Conservation (phyloP, 2,113 vertebrate genomes). For the Macroglossus sobrinus region DNA sequence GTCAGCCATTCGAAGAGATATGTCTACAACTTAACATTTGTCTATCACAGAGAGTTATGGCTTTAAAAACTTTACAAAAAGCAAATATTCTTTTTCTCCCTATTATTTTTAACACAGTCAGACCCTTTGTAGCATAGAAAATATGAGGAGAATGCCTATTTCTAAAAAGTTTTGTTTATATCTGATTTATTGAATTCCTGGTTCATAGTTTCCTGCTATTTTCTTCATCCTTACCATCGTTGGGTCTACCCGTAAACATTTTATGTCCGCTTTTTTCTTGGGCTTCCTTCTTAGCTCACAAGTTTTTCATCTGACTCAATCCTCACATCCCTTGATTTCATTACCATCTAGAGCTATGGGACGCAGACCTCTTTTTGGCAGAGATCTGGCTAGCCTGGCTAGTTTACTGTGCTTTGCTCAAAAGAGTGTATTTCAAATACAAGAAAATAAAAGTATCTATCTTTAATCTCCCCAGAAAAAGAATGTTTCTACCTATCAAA, state of each 20-base stretch:
- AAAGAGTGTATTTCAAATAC: neutral
- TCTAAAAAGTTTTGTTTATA: neutral
- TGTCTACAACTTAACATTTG: neutral
- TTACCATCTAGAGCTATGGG: neutral
- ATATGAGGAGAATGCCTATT: neutral
- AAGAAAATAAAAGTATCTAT: neutral
- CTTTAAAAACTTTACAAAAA: neutral
- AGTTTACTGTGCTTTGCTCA: neutral
- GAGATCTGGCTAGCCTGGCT: neutral
- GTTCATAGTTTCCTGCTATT: neutral
- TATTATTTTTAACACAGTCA: neutral
- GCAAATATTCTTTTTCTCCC: neutral
- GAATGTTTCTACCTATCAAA: neutral
- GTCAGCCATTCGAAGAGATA: neutral
- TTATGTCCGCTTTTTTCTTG: neutral
- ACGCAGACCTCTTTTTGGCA: neutral
- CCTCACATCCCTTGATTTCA: neutral
- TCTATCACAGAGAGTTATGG: neutral
- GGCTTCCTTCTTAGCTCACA: neutral
- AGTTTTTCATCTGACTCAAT: neutral
- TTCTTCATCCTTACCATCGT: neutral
- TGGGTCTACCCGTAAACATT: neutral
- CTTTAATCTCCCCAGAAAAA: neutral
- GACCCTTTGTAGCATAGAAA: neutral
- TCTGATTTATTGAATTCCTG: neutral